A percentile compares a stretch with the other conserved stretches of the same genome.
Conservation (phyloP, 2,113 vertebrate genomes). For the Cyprinodon brontotheroides region DNA sequence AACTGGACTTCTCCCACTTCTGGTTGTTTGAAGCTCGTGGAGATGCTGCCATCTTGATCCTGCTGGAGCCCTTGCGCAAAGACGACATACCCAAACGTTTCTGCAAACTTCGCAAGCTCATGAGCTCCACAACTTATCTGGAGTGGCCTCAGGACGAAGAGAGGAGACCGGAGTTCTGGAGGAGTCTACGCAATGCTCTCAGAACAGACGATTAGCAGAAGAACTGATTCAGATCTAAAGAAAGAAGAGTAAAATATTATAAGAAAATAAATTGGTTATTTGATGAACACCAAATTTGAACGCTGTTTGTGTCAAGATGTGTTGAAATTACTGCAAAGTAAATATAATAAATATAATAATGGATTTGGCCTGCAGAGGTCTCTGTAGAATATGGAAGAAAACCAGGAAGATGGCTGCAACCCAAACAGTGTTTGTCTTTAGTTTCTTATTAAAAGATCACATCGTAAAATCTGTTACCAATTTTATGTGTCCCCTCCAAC, state of each 20-base stretch:
- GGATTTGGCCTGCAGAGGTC: no score
- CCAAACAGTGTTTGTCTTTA: no score
- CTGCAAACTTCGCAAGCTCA: conserved; percentile 87
- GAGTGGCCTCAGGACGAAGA: conserved; percentile 85
- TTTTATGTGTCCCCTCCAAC: no score
- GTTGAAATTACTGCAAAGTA: no score
- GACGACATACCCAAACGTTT: conserved; percentile 87
- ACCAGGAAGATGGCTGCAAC: no score
- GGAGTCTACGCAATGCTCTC: conserved; percentile 80
- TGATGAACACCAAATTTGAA: neutral
- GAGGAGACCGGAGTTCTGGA: conserved; percentile 81
- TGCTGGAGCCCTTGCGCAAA: conserved; percentile 86
- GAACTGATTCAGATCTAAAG: neutral
- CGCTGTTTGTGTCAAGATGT: no score
- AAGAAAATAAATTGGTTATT: neutral
- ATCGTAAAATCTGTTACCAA: no score
- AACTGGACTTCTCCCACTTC: conserved; percentile 93
- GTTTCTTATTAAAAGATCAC: no score
- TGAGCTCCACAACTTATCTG: conserved; percentile 92
- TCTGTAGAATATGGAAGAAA: no score
- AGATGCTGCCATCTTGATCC: conserved; percentile 81
- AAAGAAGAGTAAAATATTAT: neutral
- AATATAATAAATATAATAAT: no score
- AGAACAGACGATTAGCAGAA: conserved; percentile 31
- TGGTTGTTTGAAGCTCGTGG: conserved; percentile 82